Base-by-base conservation (phyloP, 2,888 invertebrate genomes). In the Eristalis pertinax region DNA sequence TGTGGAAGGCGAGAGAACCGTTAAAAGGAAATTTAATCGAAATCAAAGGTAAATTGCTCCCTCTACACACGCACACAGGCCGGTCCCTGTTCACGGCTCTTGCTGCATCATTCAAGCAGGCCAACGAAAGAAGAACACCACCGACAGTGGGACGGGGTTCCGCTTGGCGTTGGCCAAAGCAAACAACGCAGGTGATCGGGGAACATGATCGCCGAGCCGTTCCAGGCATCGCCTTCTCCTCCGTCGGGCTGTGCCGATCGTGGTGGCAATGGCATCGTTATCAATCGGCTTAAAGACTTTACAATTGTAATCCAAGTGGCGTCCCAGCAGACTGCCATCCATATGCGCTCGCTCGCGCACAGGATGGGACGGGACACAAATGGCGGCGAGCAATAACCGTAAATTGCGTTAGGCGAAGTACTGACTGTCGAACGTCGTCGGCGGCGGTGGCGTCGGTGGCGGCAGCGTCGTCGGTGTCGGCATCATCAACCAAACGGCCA, bases 1-100 rank as follows among this genome's bases (percentile, higher is more conserved):
- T 80, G 68, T 62, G 60, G 73, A 85, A 73, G 73, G 85, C 85
- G 82, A 85, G 81, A 85, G 64, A 85, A 85, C 85, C 82, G 85
- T 77, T 85, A 82, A 73, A 64, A 82, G 32, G 82, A 85, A 85
- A 82, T 85, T 85, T 85, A 81, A 85, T 85, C 85, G 77, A 85
- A 85, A 77, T 82, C 85, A 82, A 65, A 76, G 64, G 77, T 82
- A 82, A 74, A 82, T 81, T 68, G 73, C 76, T 82, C 65, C 65
- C 84, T 77, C 76, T 13, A 38, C 38, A 72, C 63, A 76, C 81
- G 80, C 81, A 56, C 69, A 24, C 24, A 15, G 13, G 13, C 13
- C 11, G 26, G 11, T 11, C 24, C 7, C 26, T 15, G 26, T 26
- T 29, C 24, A 13, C 26, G 26, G 24, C 26, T 26, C 13, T 15